Evolutionary conservation across 1,140 invertebrate species (phyloP), one percentile per base, ranked within the genome.

Genomic region (Hirudo medicinalis): DNA sequence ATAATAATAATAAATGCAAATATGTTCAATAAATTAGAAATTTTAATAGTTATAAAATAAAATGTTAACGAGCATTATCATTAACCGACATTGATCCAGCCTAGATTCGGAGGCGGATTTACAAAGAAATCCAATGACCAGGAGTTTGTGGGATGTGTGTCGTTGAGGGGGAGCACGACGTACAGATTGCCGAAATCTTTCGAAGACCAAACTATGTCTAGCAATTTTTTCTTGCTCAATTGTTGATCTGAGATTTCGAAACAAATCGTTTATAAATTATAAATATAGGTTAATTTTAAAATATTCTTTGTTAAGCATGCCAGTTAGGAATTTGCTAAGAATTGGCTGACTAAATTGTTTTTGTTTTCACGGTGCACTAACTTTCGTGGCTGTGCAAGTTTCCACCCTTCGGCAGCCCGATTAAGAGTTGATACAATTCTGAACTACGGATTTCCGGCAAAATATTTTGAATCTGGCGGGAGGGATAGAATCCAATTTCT

Each of bases 111-210:
- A 19, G 72, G 72, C 22, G 72, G 72, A 17, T 69, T 69, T 25
- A 72, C 66, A 32, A 69, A 72, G 72, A 72, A 72, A 25, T 72
- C 72, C n/a, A 57, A 27, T 0, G 19, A 70, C 72, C 72, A 72
- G 0, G 66, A 27, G 2, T 43, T 32, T 17, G 9, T 54, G 3
- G 71, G 57, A 22, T 66, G 63, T 17, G 67, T 57, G 2, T 66
- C 27, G 22, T 60, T 36, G 40, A 36, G 19, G 5, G 20, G 20
- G 3, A 40, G 68, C 8, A 73, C 43, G 0, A 73, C 68, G 72
- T 73, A 63, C 11, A 73, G 57, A 53, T 73, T 60, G 54, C 70
- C 67, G 55, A 73, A 73, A n/a, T 73, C 68, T 22, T 22, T 54
- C 17, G 54, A 70, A 19, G 27, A 43, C 72, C 72, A 73, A n/a